Base-by-base conservation (phyloP, 2,797 vertebrate species). In the Tapera naevia region DNA sequence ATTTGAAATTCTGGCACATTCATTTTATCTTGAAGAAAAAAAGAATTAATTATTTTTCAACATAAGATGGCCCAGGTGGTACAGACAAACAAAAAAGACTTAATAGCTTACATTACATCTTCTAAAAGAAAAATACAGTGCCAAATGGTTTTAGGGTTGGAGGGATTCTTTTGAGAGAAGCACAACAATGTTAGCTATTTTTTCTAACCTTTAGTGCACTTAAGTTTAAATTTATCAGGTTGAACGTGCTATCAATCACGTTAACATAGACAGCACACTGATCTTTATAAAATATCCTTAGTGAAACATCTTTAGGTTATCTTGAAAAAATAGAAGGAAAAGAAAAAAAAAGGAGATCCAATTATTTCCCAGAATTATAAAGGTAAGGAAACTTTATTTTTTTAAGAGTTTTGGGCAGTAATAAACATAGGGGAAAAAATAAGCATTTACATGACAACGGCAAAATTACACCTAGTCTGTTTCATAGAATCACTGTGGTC, bases 321-420 rank as follows among this genome's bases (percentile, higher is more conserved):
- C 58, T 53, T 24, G 5, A 13, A 18, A 2, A 6, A 45, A 54
- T 21, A 30, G 23, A 28, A 37, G 15, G 2, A 17, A 24, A 35
- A 17, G 4, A 18, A 45, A 11, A 22, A 12, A 0, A 4, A 45
- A 51, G 13, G 9, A 28, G 0, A 30, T 15, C 3, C 13, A 45
- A 28, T 23, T 25, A 60, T 15, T 62, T 67, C 60, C 9, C 27
- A 61, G 24, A 58, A 24, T 71, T 45, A 23, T 43, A 45, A 41
- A 7, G 10, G 48, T 56, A 64, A 74, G 1, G 5, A 82, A 71
- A 69, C 0, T 27, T 25, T 53, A 33, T 45, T 62, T 41, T 76
- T 51, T 5, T n/a, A 58, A 28, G 17, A 48, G 4, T 41, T 83
- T 28, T 39, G 13, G 8, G 30, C 24, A 60, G 3, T 11, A 33